phyloP scores from a whole-genome alignment of 2,113 vertebrate species.

The Pygoscelis antarcticus region DNA sequence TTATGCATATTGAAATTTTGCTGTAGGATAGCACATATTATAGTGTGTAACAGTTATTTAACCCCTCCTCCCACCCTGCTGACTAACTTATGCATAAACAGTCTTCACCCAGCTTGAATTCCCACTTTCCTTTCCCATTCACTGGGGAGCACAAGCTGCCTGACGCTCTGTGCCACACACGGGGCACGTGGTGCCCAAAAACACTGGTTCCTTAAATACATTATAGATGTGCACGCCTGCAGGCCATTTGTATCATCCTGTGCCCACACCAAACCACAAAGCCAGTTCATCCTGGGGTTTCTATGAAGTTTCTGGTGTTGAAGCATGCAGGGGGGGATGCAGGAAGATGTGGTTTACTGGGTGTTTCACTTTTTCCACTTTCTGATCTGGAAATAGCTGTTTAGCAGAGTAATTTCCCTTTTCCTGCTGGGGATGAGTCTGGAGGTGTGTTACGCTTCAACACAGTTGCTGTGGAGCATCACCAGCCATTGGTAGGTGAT shows the following conservation, averaged over 20 bases:
- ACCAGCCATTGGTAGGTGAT: neutral
- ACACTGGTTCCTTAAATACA: neutral
- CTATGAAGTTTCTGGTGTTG: neutral
- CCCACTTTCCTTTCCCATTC: neutral
- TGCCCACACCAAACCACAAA: neutral
- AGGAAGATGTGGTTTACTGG: neutral
- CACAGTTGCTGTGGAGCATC: neutral
- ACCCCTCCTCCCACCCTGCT: neutral
- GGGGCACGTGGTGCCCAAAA: neutral
- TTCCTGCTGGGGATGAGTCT: neutral
- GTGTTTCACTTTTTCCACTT: neutral
- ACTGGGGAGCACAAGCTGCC: rapidly evolving
- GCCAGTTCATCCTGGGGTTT: neutral
- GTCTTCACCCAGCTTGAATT: neutral
- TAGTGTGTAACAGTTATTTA: neutral
- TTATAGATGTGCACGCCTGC: neutral
- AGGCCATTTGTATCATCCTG: neutral
- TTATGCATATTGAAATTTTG: neutral
- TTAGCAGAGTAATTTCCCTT: neutral
- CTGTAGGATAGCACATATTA: neutral
- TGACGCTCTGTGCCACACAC: neutral
- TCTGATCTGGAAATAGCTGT: neutral
- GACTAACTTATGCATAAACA: neutral
- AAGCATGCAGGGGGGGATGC: neutral
- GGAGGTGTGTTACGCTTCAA: neutral